Conservation (phyloP, 2,888 invertebrate genomes). For the Pediacus dermestoides region DNA sequence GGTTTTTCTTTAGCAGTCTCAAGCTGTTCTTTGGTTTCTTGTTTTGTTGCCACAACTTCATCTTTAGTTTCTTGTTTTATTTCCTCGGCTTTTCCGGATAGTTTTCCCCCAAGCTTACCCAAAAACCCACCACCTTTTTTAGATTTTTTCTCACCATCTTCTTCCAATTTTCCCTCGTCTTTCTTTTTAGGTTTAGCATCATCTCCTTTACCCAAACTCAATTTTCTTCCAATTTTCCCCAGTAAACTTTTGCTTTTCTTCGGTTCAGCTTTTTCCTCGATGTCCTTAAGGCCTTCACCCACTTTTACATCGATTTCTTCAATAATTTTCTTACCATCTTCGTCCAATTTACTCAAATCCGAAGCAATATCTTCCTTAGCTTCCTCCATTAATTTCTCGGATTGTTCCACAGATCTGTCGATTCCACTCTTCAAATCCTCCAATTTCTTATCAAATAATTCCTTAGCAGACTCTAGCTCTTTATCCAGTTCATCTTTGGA, state of each 20-base stretch:
- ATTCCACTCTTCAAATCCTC: background rate
- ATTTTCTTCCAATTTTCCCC: background rate
- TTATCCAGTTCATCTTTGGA: constrained; percentile 15
- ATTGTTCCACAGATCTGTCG: constrained; percentile 1
- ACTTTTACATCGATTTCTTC: background rate
- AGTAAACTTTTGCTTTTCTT: constrained; percentile 1
- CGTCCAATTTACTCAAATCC: too few relatives aligned
- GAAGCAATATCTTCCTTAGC: too few relatives aligned
- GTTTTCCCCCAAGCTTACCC: constrained; percentile 13
- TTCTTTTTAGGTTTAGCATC: constrained; percentile 1
- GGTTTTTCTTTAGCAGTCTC: constrained; percentile 11
- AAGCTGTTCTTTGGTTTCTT: constrained; percentile 20
- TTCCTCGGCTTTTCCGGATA: constrained; percentile 10
- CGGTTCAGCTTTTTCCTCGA: background rate
- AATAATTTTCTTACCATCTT: too few relatives aligned
- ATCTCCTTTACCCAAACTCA: constrained; percentile 1
- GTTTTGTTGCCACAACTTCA: constrained; percentile 33
- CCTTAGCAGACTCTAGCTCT: constrained; percentile 28
- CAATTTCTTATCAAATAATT: constrained; percentile 24
- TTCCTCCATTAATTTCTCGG: constrained; percentile 4
- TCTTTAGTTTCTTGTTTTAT: constrained; percentile 19
- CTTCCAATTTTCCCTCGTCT: constrained; percentile 16
- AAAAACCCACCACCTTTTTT: constrained; percentile 13
- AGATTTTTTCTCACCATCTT: constrained; percentile 6
- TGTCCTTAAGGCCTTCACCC: background rate